phyloP scores from a whole-genome alignment of 1,140 invertebrate genomes.

The Vanessa atalanta region DNA sequence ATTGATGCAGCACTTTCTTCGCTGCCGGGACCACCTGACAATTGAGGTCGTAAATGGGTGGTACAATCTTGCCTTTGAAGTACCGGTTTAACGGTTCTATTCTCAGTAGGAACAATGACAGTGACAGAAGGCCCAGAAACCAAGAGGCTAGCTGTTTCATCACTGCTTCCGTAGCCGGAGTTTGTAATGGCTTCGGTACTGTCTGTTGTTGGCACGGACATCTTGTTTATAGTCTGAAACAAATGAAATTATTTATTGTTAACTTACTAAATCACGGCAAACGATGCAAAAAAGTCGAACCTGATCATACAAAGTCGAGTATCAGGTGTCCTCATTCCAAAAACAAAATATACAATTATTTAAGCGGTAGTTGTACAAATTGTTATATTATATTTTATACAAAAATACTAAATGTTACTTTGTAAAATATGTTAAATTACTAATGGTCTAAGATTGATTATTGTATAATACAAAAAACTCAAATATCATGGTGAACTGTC shows the following conservation, averaged over 20 bases:
- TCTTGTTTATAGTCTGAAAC: slow-evolving; percentile 64
- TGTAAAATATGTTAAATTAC: too few species aligned
- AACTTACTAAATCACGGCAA: neutral
- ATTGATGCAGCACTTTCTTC: slow-evolving; percentile 86
- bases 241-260: slow-evolving; percentile 40
- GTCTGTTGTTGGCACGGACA: slow-evolving; percentile 78
- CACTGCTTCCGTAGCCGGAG: slow-evolving; percentile 86
- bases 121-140: slow-evolving; percentile 80
- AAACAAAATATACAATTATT: too few species aligned
- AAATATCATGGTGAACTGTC: too few species aligned
- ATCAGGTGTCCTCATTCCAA: too few species aligned
- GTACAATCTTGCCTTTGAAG: slow-evolving; percentile 92
- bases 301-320: too few species aligned
- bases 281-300: neutral
- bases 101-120: slow-evolving; percentile 75
- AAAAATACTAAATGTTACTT: too few species aligned
- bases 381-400: too few species aligned
- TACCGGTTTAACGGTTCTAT: slow-evolving; percentile 85
- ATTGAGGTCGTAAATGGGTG: slow-evolving; percentile 86
- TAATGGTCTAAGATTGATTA: too few species aligned
- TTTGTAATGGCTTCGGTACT: slow-evolving; percentile 81
- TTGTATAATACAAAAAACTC: too few species aligned
- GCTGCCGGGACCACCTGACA: slow-evolving; percentile 88
- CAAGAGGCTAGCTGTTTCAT: slow-evolving; percentile 89
- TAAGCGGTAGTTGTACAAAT: too few species aligned